Base-by-base conservation (phyloP, 2,113 vertebrate genomes). In the Callipepla squamata region DNA sequence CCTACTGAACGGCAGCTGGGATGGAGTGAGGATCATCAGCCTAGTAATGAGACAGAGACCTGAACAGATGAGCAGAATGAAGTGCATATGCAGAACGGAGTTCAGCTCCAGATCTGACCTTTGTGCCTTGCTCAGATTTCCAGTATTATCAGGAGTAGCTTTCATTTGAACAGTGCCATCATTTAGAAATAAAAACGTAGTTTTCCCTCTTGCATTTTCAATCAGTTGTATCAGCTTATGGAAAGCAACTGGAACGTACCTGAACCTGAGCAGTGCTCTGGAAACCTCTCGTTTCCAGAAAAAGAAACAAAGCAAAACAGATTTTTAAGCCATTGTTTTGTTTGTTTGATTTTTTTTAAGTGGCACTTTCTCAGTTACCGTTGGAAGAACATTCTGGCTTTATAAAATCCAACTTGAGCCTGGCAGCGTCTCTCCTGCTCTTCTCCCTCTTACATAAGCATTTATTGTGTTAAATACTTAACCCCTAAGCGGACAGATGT, bases 331-430 rank as follows among this genome's bases (percentile, higher is more conserved):
- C 2, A 1, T 8, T 75, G 51, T 80, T 10, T 22, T 45, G 23
- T 23, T 75, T 40, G 40, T 40, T 13, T 40, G 40, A 9, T 40
- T 86, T 93, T 86, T 94, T 93, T 53, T 53, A 61, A 55, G 13
- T 59, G 34, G 66, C 61, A 87, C 80, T 86, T 95, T 63, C 92
- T 96, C 90, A 91, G 82, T 90, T 92, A 68, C 75, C 20, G 2
- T 45, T 95, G 77, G 85, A 87, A 85, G 87, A 72, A 95, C 61
- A 81, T 28, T 30, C 68, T 88, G 77, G 80, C 87, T 93, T 83
- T 94, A 94, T 77, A 65, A 93, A 91, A 55, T 13, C 75, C 45
- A 3, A 45, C 45, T 58, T 61, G 40, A 81, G 68, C 91, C 85
- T 96, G 90, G 90, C 96, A 75, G 28, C 66, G 85, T 92, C 90